phyloP scores from a whole-genome alignment of 2,888 invertebrate genomes.

The Oscheius sp. region DNA sequence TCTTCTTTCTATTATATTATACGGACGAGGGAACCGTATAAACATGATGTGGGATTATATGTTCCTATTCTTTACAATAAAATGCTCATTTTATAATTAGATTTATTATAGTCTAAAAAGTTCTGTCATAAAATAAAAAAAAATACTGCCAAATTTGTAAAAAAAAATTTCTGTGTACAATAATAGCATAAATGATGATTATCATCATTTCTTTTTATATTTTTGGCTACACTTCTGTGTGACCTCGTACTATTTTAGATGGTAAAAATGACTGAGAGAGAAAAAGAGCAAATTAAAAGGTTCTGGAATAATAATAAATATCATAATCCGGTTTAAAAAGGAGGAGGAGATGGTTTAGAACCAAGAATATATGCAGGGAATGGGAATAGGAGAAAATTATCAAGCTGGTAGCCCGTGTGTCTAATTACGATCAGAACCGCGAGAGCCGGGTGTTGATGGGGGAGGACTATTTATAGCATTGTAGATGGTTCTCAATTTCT shows the following conservation, averaged over 20 bases:
- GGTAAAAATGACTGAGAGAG: slow-evolving; percentile 7
- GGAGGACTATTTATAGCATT: slow-evolving; percentile 40
- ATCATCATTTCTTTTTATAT: background rate
- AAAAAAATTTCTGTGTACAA: background rate
- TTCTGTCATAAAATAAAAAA: background rate
- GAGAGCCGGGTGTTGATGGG: slow-evolving; percentile 49
- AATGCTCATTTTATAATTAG: slow-evolving; percentile 4
- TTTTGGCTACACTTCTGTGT: slow-evolving; percentile 20
- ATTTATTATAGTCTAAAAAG: slow-evolving; percentile 1
- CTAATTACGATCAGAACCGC: slow-evolving; percentile 44
- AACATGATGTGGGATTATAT: too few relatives aligned
- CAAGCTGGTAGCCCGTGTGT: background rate
- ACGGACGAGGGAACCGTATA: too few relatives aligned
- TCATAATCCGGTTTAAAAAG: background rate
- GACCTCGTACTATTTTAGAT: slow-evolving; percentile 19
- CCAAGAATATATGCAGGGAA: slow-evolving; percentile 16
- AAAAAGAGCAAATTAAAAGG: background rate
- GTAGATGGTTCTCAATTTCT: slow-evolving; percentile 56
- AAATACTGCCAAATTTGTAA: background rate
- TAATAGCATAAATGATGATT: background rate
- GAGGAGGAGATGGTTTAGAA: slow-evolving; percentile 7
- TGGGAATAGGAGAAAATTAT: background rate
- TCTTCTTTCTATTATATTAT: too few relatives aligned
- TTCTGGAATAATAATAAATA: background rate
- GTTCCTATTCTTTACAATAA: background rate